phyloP scores from a whole-genome alignment of 2,113 vertebrate genomes.

The rat (Rattus norvegicus) region DNA sequence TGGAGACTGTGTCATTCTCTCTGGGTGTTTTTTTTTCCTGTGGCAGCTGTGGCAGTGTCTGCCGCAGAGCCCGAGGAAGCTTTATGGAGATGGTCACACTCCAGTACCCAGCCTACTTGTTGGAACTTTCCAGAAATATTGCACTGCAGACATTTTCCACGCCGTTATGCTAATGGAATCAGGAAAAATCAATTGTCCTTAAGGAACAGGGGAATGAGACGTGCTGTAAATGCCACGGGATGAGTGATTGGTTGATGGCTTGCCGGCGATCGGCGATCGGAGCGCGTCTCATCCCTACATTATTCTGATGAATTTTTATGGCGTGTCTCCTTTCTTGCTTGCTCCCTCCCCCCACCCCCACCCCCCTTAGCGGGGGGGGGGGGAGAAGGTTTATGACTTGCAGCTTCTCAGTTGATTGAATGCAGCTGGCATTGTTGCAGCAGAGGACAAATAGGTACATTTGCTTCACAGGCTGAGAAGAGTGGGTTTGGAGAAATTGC shows the following conservation, averaged over 20 bases:
- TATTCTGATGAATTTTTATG: slow-evolving; percentile 95
- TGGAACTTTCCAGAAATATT: slow-evolving; percentile 94
- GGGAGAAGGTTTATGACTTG: slow-evolving; percentile 93
- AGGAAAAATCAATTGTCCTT: slow-evolving; percentile 97
- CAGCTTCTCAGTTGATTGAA: slow-evolving; percentile 94
- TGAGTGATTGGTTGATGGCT: slow-evolving; percentile 95
- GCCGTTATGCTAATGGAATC: slow-evolving; percentile 95
- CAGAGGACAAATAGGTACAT: slow-evolving; percentile 92
- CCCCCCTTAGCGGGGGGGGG: slow-evolving; percentile 86
- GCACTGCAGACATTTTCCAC: slow-evolving; percentile 92
- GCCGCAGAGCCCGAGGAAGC: slow-evolving; percentile 86
- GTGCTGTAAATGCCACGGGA: slow-evolving; percentile 95
- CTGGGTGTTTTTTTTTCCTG: slow-evolving; percentile 60
- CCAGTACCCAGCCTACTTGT: slow-evolving; percentile 89
- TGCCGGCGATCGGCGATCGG: slow-evolving; percentile 90
- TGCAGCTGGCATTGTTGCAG: slow-evolving; percentile 92
- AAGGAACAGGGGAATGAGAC: slow-evolving; percentile 95
- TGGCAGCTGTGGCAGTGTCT: slow-evolving; percentile 76
- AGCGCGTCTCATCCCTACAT: slow-evolving; percentile 91
- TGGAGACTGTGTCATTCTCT: slow-evolving; percentile 83
- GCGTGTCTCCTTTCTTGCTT: slow-evolving; percentile 85
- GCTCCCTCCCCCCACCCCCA: slow-evolving; percentile 77
- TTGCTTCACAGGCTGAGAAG: slow-evolving; percentile 89
- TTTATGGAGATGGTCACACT: slow-evolving; percentile 90
- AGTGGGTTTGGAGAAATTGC: slow-evolving; percentile 89